Conservation (phyloP, 2,797 vertebrate genomes). For the Mus caroli region DNA sequence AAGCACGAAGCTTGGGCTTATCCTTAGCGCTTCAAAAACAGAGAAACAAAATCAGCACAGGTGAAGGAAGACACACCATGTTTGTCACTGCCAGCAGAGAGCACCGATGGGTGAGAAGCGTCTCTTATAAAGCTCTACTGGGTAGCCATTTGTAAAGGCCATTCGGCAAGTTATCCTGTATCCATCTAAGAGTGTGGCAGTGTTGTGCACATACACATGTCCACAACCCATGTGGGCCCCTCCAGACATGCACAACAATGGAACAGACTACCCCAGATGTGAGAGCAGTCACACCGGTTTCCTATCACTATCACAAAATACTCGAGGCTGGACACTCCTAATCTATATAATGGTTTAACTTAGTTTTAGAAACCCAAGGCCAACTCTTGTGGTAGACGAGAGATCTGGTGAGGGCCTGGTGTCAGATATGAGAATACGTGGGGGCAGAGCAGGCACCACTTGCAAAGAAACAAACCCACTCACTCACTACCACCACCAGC, state of each 20-base stretch:
- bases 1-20: not conserved
- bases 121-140: rapidly evolving
- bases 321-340: not conserved
- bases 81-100: too few relatives aligned
- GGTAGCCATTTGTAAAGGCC: not conserved
- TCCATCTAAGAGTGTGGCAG: not conserved
- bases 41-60: not conserved
- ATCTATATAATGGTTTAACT: not conserved
- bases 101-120: rapidly evolving
- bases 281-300: not conserved
- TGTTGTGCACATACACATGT: not conserved
- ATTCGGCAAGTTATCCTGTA: not conserved
- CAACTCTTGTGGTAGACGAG: not conserved
- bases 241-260: rapidly evolving
- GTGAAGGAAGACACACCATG: rapidly evolving
- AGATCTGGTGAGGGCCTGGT: not conserved
- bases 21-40: not conserved
- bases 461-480: not conserved
- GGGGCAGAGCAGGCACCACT: not conserved
- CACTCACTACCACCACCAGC: not conserved
- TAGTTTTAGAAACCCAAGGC: not conserved
- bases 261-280: not conserved
- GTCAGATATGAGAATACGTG: too few relatives aligned
- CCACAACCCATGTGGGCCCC: rapidly evolving
- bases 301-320: not conserved